phyloP scores from a whole-genome alignment of 1,140 invertebrate species.

The Paralvinella palmiformis region DNA sequence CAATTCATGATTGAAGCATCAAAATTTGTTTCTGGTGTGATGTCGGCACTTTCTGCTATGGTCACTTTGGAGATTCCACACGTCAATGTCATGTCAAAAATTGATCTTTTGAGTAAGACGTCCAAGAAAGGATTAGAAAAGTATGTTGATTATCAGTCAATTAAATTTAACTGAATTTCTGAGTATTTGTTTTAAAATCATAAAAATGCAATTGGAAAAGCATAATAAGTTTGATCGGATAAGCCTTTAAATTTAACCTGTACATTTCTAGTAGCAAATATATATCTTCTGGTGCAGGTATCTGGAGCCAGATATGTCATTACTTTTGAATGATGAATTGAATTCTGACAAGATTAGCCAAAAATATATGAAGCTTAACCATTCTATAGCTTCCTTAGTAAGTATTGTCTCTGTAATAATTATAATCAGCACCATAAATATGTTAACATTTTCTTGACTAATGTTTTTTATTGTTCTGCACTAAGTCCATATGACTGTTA shows the following conservation, averaged over 20 bases:
- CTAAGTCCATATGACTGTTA: no score
- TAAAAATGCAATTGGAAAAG: not conserved
- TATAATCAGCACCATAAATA: not conserved
- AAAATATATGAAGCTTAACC: slow-evolving; percentile 72
- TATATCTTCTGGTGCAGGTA: slow-evolving; percentile 53
- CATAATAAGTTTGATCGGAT: not conserved
- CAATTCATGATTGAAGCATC: slow-evolving; percentile 94
- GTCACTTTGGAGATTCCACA: slow-evolving; percentile 91
- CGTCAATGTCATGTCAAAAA: slow-evolving; percentile 90
- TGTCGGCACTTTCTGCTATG: slow-evolving; percentile 93
- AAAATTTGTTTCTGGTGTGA: slow-evolving; percentile 90
- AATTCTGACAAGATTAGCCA: slow-evolving; percentile 60
- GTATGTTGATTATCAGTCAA: slow-evolving; percentile 26
- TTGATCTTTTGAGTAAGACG: slow-evolving; percentile 83
- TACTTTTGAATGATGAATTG: slow-evolving; percentile 58
- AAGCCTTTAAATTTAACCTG: not conserved
- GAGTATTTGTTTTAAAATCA: not conserved
- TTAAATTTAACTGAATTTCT: no score
- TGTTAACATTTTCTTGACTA: not conserved
- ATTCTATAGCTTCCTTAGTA: slow-evolving; percentile 45
- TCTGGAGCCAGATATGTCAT: slow-evolving; percentile 76
- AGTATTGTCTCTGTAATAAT: not conserved
- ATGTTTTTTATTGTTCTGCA: not conserved
- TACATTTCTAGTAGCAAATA: not conserved
- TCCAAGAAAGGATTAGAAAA: slow-evolving; percentile 71